Conservation (phyloP, 2,888 invertebrate species). For the Standfussiana lucernea region DNA sequence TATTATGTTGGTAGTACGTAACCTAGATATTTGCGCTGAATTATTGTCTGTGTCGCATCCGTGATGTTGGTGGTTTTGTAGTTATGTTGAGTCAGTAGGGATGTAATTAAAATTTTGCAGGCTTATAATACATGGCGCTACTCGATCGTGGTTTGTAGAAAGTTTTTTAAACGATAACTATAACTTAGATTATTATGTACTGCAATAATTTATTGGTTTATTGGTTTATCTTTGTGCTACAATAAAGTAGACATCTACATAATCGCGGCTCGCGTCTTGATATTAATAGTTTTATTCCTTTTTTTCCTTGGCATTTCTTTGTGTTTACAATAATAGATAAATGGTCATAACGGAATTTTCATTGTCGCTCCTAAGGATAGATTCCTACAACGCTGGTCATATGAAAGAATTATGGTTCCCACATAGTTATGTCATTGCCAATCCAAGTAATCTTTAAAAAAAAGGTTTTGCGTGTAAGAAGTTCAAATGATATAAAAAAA, state of each 20-base stretch:
- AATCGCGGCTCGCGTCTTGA: not conserved
- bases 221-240: too few relatives aligned
- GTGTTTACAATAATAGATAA: not conserved
- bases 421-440: not conserved
- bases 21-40: slow-evolving; percentile 63
- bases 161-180: not conserved
- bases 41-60: slow-evolving; percentile 57
- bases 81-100: slow-evolving; percentile 1
- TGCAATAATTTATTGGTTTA: not conserved
- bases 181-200: not conserved
- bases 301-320: not conserved
- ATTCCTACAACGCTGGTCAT: not conserved
- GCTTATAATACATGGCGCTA: not conserved
- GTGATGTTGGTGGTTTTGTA: slow-evolving; percentile 33
- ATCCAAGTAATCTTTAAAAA: not conserved
- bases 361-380: not conserved
- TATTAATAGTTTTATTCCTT: not conserved
- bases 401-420: not conserved
- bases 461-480: not conserved
- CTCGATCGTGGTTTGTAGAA: not conserved
- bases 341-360: slow-evolving; percentile 8
- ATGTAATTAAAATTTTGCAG: slow-evolving; percentile 14
- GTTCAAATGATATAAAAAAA: too few relatives aligned
- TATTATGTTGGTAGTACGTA: slow-evolving; percentile 62
- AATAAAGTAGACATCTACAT: not conserved